phyloP scores from a whole-genome alignment of 2,797 vertebrate genomes.

The Lepilemur septentrionalis region DNA sequence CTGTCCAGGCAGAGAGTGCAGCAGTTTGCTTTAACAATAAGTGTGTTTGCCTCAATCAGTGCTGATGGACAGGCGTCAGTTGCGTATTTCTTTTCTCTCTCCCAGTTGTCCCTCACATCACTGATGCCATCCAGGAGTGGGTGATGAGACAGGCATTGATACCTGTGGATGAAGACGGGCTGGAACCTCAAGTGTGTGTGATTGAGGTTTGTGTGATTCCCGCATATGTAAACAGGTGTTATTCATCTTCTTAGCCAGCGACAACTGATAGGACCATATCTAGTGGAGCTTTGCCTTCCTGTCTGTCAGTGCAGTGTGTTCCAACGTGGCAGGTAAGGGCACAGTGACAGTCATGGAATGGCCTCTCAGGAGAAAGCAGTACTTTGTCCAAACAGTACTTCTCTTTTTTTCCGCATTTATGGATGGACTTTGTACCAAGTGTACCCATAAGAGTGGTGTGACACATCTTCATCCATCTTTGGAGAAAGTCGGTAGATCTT shows the following conservation, averaged over 20 bases:
- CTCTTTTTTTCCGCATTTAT: not conserved
- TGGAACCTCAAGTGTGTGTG: constrained; percentile 96
- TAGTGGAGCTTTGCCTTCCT: not conserved
- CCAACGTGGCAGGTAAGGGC: not conserved
- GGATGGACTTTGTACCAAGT: no score
- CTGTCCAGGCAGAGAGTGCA: not conserved
- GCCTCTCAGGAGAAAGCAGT: not conserved
- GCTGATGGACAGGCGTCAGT: not conserved
- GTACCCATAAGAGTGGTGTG: not conserved
- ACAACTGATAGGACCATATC: not conserved
- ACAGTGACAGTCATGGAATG: not conserved
- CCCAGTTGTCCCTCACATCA: constrained; percentile 97
- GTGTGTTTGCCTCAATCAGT: not conserved
- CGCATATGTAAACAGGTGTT: not conserved
- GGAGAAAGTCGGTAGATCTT: not conserved
- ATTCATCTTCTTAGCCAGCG: not conserved
- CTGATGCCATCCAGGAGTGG: constrained; percentile 99
- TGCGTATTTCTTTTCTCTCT: constrained; percentile 50
- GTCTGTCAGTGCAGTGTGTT: not conserved
- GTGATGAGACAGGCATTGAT: constrained; percentile 94
- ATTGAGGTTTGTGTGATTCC: constrained; percentile 91
- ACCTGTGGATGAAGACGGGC: constrained; percentile 93
- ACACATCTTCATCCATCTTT: not conserved
- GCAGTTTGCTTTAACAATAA: not conserved
- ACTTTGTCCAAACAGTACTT: not conserved